Base-by-base conservation (phyloP, 2,888 invertebrate genomes). In the Exocentrus adspersus region DNA sequence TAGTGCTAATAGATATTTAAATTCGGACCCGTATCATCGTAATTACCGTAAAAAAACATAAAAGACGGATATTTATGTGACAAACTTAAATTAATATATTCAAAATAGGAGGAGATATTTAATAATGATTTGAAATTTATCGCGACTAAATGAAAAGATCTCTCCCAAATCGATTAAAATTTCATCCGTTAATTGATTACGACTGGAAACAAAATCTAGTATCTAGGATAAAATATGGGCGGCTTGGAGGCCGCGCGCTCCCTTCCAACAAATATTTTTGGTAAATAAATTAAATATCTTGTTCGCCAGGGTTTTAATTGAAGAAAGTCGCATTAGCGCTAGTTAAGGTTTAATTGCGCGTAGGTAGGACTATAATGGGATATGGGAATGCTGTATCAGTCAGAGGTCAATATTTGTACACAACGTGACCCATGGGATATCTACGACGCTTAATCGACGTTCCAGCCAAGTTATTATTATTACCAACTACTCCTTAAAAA, bases 351-450 rank as follows among this genome's bases (percentile, higher is more conserved):
- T 75, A 76, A 77, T 76, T 77, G 74, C 68, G 73, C 71, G 77
- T 77, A 77, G 77, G 77, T 77, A 77, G 77, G 72, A 54, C 62
- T 59, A 58, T 58, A 60, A 64, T 63, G 61, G 56, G 62, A 67
- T 72, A 73, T 73, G 72, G 72, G 71, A 71, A 72, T 74, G 75
- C 75, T 75, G 68, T 74, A 76, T 74, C 76, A 73, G 77, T 77
- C 77, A 77, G 77, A 78, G 79, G 79, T 79, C 79, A 79, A 79
- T 79, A 79, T 79, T 79, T 79, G 75, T 79, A 78, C 74, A 78
- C 77, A 77, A 77, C 73, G 75, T 71, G 71, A 73, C 75, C 75
- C 78, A 73, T 72, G 73, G 70, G 74, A 60, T 60, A 60, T 60
- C 54, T 50, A 58, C n/a, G n/a, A n/a, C 51, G 54, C 19, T 56